Percentiles rank a stretch among this genome's conserved stretches.
Conservation (phyloP, 1,140 invertebrate genomes). For the Vollenhovia emeryi region DNA sequence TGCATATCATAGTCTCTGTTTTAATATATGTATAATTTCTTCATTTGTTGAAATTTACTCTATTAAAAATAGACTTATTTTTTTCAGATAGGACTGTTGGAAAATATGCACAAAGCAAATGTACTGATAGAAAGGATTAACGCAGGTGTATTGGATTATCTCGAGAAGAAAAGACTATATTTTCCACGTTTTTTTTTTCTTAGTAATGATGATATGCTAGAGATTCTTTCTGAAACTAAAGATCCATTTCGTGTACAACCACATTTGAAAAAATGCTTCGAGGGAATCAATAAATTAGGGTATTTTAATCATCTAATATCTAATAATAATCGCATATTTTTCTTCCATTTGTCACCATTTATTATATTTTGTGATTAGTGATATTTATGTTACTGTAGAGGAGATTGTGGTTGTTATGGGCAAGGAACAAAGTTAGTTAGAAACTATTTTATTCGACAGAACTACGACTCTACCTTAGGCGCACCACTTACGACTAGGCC, state of each 20-base stretch:
- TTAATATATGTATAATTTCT: not conserved
- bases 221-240: conserved; percentile 97
- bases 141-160: conserved; percentile 94
- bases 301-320: conserved; percentile 74
- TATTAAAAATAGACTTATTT: not conserved
- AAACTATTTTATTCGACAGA: too few relatives aligned
- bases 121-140: conserved; percentile 93
- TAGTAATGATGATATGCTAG: conserved; percentile 97
- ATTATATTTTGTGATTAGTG: too few relatives aligned
- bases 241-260: conserved; percentile 95
- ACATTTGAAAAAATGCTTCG: conserved; percentile 97
- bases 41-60: not conserved
- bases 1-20: too few relatives aligned
- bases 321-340: not conserved
- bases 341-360: not conserved
- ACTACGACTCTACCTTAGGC: too few relatives aligned
- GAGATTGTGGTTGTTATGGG: too few relatives aligned
- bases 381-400: too few relatives aligned
- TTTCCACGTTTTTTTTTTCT: conserved; percentile 98
- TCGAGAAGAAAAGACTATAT: conserved; percentile 96
- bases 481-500: too few relatives aligned
- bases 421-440: too few relatives aligned
- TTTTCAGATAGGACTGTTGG: conserved; percentile 88
- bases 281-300: conserved; percentile 85
- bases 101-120: conserved; percentile 90